Percentiles rank a stretch among this genome's conserved stretches.
Conservation (phyloP, 2,888 invertebrate genomes). For the Macaria liturata region DNA sequence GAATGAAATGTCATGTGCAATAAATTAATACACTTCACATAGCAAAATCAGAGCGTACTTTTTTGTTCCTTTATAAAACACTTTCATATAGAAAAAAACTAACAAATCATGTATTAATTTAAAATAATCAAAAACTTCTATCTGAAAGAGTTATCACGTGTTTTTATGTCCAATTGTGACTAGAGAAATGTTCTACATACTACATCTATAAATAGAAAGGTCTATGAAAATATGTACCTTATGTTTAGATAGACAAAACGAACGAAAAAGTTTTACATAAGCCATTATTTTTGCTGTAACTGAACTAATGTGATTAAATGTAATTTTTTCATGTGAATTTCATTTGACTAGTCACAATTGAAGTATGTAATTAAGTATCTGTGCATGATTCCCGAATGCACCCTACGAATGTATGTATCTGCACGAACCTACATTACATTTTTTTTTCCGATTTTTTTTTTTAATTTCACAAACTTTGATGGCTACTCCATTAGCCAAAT, state of each 20-base stretch:
- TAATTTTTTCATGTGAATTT: neutral
- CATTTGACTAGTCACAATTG: conserved; percentile 47
- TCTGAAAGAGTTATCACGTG: conserved; percentile 20
- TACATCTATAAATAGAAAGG: no score
- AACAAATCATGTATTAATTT: conserved; percentile 26
- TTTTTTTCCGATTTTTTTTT: conserved; percentile 58
- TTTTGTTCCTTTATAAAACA: conserved; percentile 14
- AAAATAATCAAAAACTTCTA: neutral
- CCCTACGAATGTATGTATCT: conserved; percentile 66
- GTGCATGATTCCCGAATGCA: conserved; percentile 81
- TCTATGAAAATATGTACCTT: no score
- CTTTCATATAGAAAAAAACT: conserved; percentile 13
- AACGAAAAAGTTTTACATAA: no score
- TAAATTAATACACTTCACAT: conserved; percentile 9
- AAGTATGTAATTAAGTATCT: conserved; percentile 58
- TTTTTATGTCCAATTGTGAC: conserved; percentile 22
- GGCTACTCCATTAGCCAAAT: conserved; percentile 75
- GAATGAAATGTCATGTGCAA: no score
- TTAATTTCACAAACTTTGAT: conserved; percentile 56
- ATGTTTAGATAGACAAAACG: no score
- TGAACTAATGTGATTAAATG: conserved; percentile 18
- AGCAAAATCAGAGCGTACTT: conserved; percentile 9
- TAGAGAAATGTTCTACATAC: conserved; percentile 19
- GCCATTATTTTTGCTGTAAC: conserved; percentile 6
- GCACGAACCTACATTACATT: conserved; percentile 65